Evolutionary conservation across 1,140 invertebrate genomes (phyloP).

Genomic region (Bombus picipes): DNA sequence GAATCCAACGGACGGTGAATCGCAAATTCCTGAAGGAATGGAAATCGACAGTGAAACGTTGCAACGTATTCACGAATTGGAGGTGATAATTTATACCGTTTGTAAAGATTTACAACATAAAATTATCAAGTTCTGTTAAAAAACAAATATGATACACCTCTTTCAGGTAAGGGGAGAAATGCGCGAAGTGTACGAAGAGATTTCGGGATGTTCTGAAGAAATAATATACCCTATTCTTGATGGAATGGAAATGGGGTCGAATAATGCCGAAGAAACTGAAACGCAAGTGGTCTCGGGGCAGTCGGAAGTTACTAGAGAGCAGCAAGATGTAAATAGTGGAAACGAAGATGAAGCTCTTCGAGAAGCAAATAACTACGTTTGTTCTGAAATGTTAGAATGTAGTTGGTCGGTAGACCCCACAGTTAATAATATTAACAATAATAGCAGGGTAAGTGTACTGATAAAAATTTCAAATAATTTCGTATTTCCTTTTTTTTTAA

Average conservation of each 20-base stretch:
- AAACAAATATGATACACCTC: not conserved
- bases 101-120: constrained; percentile 9
- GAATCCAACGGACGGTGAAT: constrained; percentile 69
- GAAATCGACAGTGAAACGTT: constrained; percentile 81
- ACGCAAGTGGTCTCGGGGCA: constrained; percentile 60
- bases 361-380: constrained; percentile 82
- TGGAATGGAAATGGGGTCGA: constrained; percentile 79
- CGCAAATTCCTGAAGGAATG: constrained; percentile 79
- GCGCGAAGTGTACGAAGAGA: constrained; percentile 80
- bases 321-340: constrained; percentile 70
- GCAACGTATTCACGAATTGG: constrained; percentile 80
- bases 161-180: constrained; percentile 79
- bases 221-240: constrained; percentile 81
- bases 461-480: not conserved
- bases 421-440: constrained; percentile 74
- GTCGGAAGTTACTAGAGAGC: constrained; percentile 68
- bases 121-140: constrained; percentile 9
- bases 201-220: constrained; percentile 80
- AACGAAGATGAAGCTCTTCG: constrained; percentile 80
- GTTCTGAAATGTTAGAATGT: constrained; percentile 81
- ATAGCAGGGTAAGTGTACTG: constrained; percentile 70
- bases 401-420: constrained; percentile 79
- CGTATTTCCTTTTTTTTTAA: not conserved
- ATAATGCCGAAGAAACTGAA: constrained; percentile 72
- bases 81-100: constrained; percentile 57